Evolutionary conservation across 2,888 invertebrate genomes (phyloP).

Genomic region (Malthinus seriepunctatus): DNA sequence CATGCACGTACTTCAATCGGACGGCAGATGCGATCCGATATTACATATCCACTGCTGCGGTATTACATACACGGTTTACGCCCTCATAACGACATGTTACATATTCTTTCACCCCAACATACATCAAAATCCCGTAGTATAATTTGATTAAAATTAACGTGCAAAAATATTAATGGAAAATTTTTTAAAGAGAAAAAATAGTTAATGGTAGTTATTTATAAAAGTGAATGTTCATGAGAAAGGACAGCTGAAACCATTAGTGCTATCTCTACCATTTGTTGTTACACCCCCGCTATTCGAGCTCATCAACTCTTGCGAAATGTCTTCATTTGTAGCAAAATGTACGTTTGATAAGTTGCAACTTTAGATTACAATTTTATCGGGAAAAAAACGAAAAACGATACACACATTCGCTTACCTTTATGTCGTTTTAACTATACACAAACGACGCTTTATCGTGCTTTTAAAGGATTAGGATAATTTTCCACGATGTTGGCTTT

Average conservation of each 20-base stretch:
- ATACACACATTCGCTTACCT: background rate
- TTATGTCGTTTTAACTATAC: background rate
- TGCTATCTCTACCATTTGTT: slow-evolving; percentile 47
- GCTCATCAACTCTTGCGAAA: slow-evolving; percentile 41
- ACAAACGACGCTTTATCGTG: background rate
- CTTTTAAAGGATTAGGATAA: background rate
- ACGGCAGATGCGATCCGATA: slow-evolving; percentile 50
- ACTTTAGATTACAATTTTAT: slow-evolving; percentile 22
- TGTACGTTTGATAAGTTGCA: slow-evolving; percentile 36
- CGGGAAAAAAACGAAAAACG: background rate
- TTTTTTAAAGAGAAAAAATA: slow-evolving; percentile 30
- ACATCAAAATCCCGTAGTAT: slow-evolving; percentile 22
- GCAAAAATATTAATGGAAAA: background rate
- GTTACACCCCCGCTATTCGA: slow-evolving; percentile 39
- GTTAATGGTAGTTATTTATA: slow-evolving; percentile 54
- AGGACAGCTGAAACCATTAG: slow-evolving; percentile 51
- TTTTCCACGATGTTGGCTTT: background rate
- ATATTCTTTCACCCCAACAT: slow-evolving; percentile 23
- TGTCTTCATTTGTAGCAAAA: slow-evolving; percentile 43
- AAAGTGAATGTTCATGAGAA: slow-evolving; percentile 51
- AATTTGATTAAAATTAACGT: background rate
- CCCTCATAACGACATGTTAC: slow-evolving; percentile 40
- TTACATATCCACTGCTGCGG: slow-evolving; percentile 39
- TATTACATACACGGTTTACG: slow-evolving; percentile 46
- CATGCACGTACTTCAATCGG: slow-evolving; percentile 48